Evolutionary conservation across 1,140 invertebrate genomes (phyloP).

Genomic region (Mamestra configurata): DNA sequence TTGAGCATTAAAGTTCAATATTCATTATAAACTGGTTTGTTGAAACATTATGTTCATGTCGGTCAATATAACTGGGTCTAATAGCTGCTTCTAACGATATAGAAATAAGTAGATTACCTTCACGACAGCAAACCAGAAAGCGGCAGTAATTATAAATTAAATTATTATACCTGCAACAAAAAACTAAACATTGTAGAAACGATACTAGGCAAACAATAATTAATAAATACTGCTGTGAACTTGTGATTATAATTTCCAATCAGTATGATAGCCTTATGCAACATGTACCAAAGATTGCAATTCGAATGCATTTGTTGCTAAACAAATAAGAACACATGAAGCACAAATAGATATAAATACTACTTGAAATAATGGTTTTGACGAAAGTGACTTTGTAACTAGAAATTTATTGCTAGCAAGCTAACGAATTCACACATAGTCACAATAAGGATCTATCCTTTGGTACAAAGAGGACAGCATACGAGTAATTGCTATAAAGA

Average conservation of each 20-base stretch:
- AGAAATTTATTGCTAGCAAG: neutral
- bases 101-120: conserved; percentile 49
- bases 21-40: conserved; percentile 15
- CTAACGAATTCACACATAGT: conserved; percentile 48
- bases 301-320: conserved; percentile 37
- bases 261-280: conserved; percentile 35
- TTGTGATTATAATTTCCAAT: conserved; percentile 16
- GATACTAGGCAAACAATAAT: conserved; percentile 11
- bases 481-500: conserved; percentile 48
- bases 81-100: conserved; percentile 20
- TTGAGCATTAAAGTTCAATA: conserved; percentile 30
- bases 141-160: conserved; percentile 37
- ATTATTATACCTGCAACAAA: conserved; percentile 55
- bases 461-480: conserved; percentile 10
- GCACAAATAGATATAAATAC: neutral
- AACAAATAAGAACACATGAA: conserved; percentile 11
- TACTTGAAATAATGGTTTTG: neutral
- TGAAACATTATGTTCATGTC: conserved; percentile 16
- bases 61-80: conserved; percentile 11
- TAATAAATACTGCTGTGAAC: conserved; percentile 18
- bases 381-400: conserved; percentile 25
- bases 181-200: conserved; percentile 21
- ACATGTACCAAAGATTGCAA: conserved; percentile 23
- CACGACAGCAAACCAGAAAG: conserved; percentile 26
- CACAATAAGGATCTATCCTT: conserved; percentile 26